Evolutionary conservation across 1,140 invertebrate genomes (phyloP), one percentile per base, ranked within the genome.

Genomic region (Tribolium madens): DNA sequence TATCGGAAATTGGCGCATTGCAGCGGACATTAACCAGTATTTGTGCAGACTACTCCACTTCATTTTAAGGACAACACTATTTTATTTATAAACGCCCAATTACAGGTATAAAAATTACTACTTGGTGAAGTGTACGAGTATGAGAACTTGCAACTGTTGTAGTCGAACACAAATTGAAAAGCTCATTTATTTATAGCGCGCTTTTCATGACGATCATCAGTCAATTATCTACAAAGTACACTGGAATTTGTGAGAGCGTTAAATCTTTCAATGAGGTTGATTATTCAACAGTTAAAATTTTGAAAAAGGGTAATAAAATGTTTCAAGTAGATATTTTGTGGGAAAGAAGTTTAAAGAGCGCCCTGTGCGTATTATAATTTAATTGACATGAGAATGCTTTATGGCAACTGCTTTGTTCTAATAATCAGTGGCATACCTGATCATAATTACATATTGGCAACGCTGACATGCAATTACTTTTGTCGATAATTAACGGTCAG

Each of bases 1-100:
- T 64, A 64, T 64, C 26, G 57, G 57, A 64, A 64, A 64, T 64
- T 64, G 57, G 57, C 57, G 57, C 57, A 64, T 64, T 64, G 57
- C 57, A 64, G 57, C 57, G 26, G 57, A 57, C 52, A 57, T 57
- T 57, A 57, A 42, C 57, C 57, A 64, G 3, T 26, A 14, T 33
- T 64, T 33, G 57, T 64, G 26, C 14, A 9, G n/a, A 64, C 26
- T 42, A 42, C 36, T 33, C 57, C 13, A 60, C 26, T 64, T 64
- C 48, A 14, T 50, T 17, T 50, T 50, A 50, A 7, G 15, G 6
- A 12, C 13, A 50, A 15, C 48, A 50, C 10, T 47, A 17, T 15
- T 1, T 53, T 53, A 53, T 53, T 53, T 18, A 53, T 60, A 60
- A 60, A 21, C 53, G 53, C 17, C 14, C 53, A 60, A 26, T 60